Evolutionary conservation across 2,113 vertebrate species (phyloP).

Genomic region (Mixornis gularis): DNA sequence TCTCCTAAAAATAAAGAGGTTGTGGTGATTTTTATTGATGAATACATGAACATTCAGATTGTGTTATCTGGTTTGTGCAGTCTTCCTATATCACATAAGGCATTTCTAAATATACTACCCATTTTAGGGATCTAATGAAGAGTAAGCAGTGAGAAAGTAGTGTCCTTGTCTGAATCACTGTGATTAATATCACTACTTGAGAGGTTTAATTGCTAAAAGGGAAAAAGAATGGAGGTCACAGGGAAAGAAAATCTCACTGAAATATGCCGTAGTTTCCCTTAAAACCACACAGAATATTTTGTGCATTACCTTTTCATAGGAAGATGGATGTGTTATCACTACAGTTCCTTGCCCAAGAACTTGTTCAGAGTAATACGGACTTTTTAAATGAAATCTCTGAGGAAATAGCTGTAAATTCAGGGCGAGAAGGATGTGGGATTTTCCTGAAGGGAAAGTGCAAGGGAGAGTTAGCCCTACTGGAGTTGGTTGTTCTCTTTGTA

Average conservation of each 20-base stretch:
- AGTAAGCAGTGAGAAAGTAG: background rate
- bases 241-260: background rate
- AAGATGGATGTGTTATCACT: background rate
- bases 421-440: background rate
- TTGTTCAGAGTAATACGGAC: background rate
- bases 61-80: background rate
- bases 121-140: background rate
- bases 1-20: background rate
- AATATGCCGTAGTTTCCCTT: background rate
- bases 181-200: background rate
- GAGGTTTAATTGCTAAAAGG: background rate
- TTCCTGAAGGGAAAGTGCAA: background rate
- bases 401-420: background rate
- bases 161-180: background rate
- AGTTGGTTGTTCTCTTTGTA: background rate
- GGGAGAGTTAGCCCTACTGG: background rate
- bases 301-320: background rate
- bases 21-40: background rate
- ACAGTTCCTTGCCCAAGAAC: background rate
- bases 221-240: background rate
- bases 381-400: background rate
- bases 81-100: background rate
- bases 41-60: accelerated
- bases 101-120: background rate
- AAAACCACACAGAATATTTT: background rate